Evolutionary conservation across 2,113 vertebrate genomes (phyloP), one percentile per base, ranked within the genome.

Genomic region (Anhinga rufa): DNA sequence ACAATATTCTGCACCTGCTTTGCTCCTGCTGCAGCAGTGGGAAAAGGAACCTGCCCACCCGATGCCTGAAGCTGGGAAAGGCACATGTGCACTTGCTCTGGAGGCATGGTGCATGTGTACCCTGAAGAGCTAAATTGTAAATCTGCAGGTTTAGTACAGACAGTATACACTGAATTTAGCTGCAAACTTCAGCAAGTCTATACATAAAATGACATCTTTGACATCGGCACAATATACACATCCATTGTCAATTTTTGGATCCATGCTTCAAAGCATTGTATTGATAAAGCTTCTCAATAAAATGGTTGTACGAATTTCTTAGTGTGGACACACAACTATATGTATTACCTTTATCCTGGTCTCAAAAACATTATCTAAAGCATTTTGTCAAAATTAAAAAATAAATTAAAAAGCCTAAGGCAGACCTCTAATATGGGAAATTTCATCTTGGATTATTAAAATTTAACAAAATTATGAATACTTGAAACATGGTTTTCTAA

Each of bases 301-400:
- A 91, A 69, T 9, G 1, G 1, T 60, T 60, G 10, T 17, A 48
- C 60, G 38, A 62, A 82, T 72, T 70, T 91, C 31, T 75, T 46
- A 57, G 2, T 0, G 0, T 40, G 18, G 48, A 60, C 24, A 60
- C 24, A 57, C 21, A 69, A 26, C 4, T n/a, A 3, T 25, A 19
- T 17, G 3, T 26, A 68, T 60, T n/a, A 5, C 12, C 13, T 89
- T 76, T 57, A 69, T 13, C 1, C 8, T 80, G 8, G 3, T 62
- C 51, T 79, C 54, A 76, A 85, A 94, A 93, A 36, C 9, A 29
- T 42, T 34, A 38, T 21, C 7, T 52, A 80, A 54, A 84, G 4
- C 8, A 36, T 68, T 76, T 38, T 55, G 34, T 68, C 31, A 81
- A 88, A 51, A 79, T 57, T 65, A 18, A 76, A 71, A 29, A 12